These are phyloP conservation scores for Taxidea taxus DNA, from an alignment of 2,113 vertebrate species.

Conservation along the genomic window DNA sequence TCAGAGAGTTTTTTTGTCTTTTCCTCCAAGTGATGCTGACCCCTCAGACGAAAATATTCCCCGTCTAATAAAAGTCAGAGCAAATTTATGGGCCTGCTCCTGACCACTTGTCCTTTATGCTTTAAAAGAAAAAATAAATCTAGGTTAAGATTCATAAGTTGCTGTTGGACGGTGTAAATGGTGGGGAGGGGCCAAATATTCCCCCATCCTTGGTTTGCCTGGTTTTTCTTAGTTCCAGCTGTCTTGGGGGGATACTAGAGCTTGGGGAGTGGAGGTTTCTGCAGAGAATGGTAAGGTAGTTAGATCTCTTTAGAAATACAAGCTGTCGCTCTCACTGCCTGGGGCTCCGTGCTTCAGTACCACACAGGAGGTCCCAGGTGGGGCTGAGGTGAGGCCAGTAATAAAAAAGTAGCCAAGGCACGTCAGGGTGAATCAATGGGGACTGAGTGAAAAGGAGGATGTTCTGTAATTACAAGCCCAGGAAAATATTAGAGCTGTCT, in stretches of 20 bases:
- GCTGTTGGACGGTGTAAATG: background rate
- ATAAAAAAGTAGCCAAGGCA: background rate
- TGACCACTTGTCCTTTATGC: conserved; percentile 49
- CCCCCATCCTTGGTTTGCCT: background rate
- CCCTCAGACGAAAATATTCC: conserved; percentile 35
- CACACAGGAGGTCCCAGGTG: background rate
- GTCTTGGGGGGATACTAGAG: background rate
- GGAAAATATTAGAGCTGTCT: background rate
- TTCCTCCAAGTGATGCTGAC: conserved; percentile 39
- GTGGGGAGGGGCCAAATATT: background rate
- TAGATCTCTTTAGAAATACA: background rate
- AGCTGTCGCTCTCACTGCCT: background rate
- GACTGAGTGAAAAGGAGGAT: background rate
- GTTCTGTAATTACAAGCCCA: background rate
- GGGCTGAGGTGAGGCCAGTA: background rate
- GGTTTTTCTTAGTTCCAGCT: background rate
- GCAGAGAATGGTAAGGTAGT: background rate
- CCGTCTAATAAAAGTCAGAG: conserved; percentile 58
- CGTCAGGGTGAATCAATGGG: background rate
- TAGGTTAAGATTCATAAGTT: conserved; percentile 31
- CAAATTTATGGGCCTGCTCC: conserved; percentile 46
- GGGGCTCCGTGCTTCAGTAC: background rate
- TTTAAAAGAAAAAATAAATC: conserved; percentile 45
- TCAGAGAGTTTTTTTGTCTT: conserved; percentile 8
- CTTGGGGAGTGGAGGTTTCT: background rate